Evolutionary conservation across 1,140 invertebrate species (phyloP), one percentile per base, ranked within the genome.

Genomic region (Episyrphus balteatus): DNA sequence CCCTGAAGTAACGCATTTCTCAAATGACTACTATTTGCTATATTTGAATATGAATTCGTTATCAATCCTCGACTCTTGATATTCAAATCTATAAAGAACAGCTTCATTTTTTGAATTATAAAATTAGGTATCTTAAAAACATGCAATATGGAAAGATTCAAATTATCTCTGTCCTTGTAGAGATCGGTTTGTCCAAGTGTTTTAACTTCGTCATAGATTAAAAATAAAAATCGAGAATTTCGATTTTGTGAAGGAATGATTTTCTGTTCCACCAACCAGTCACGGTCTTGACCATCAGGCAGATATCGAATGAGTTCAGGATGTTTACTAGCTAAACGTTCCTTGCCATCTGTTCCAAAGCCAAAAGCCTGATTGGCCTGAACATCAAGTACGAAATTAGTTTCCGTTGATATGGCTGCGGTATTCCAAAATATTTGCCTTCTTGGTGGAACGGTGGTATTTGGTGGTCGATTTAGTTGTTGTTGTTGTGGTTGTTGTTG

Each of bases 361-460:
- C 64, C 64, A 53, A 67, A 67, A 3, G 64, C 60, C n/a, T 65
- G 49, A 31, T 67, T 67, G 0, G 64, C 64, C 43, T 67, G 61
- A 32, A 67, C 60, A 39, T 67, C 64, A 13, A 67, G 48, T 17
- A 67, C 61, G 26, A 67, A 67, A 42, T 67, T 65, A 2, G 64
- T 67, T 42, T 30, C 57, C 8, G 59, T 62, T 0, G 59, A 57
- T 46, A 67, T 64, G 21, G 62, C 54, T 13, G 64, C 60, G 0
- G 64, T 66, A 43, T 67, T 65, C 64, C 64, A 67, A 41, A 63
- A 67, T 37, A 67, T 67, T 48, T 67, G 63, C 6, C 61, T 51
- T 30, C 63, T 58, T 36, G 58, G 52, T 0, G 58, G 58, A 54
- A n/a, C 21, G 15, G 6, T 17, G 13, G 18, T 42, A 15, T 40